phyloP scores from a whole-genome alignment of 2,888 invertebrate genomes.

The Sminthurinus aureus region DNA sequence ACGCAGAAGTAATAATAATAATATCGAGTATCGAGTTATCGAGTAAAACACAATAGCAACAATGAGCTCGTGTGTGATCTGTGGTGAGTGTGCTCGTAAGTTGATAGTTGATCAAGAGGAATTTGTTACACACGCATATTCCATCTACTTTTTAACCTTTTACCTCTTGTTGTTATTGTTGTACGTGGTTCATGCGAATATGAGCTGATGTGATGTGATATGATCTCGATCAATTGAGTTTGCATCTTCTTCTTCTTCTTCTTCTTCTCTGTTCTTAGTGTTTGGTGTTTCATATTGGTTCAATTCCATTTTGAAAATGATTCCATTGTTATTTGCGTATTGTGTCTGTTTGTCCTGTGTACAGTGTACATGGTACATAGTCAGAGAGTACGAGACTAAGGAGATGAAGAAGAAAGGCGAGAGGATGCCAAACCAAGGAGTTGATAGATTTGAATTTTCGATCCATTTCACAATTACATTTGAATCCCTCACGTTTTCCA shows the following conservation, averaged over 20 bases:
- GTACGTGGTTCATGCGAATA: not conserved
- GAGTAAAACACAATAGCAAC: too few relatives aligned
- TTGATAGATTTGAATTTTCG: conserved; percentile 34
- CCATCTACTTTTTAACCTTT: conserved; percentile 28
- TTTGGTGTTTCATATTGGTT: not conserved
- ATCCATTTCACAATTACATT: conserved; percentile 38
- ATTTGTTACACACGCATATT: conserved; percentile 5
- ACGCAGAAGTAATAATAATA: too few relatives aligned
- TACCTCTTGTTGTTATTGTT: not conserved
- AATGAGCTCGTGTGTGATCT: too few relatives aligned
- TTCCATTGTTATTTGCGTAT: conserved; percentile 2
- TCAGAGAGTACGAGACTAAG: not conserved
- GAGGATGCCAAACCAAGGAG: not conserved
- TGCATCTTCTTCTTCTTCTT: not conserved
- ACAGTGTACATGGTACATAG: not conserved
- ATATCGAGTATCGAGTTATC: too few relatives aligned
- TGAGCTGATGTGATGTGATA: too few relatives aligned
- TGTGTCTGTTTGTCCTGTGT: not conserved
- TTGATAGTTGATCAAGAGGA: not conserved
- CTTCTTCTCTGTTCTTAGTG: not conserved
- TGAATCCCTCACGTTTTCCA: conserved; percentile 34
- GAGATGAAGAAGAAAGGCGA: not conserved
- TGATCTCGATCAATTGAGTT: not conserved
- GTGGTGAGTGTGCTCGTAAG: not conserved
- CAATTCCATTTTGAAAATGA: not conserved